Evolutionary conservation across 2,888 invertebrate genomes (phyloP).

Genomic region (Choreutis nemorana): DNA sequence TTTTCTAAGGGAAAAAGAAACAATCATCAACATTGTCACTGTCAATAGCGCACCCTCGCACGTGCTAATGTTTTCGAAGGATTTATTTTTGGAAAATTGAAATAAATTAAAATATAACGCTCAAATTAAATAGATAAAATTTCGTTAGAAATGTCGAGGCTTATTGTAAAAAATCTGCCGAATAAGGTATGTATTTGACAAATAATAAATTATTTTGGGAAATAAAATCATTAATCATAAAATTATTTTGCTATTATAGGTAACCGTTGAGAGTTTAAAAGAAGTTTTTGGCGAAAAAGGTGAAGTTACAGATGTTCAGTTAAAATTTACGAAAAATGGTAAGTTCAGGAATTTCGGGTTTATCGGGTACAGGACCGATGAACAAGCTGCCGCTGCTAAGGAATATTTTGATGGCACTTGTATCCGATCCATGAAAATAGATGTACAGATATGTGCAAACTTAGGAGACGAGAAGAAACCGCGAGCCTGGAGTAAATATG

Average conservation of each 20-base stretch:
- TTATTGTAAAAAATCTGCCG: constrained; percentile 91
- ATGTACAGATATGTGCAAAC: constrained; percentile 76
- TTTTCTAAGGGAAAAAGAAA: not conserved
- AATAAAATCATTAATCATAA: constrained; percentile 6
- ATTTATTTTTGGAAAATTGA: too few species aligned
- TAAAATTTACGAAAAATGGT: constrained; percentile 92
- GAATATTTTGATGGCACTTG: constrained; percentile 85
- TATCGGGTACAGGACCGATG: constrained; percentile 85
- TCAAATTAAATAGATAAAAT: not conserved
- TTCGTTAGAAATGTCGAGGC: constrained; percentile 73
- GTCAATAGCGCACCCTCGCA: constrained; percentile 7
- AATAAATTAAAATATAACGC: constrained; percentile 5
- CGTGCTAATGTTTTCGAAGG: constrained; percentile 11
- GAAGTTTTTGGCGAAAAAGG: constrained; percentile 82
- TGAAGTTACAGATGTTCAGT: constrained; percentile 89
- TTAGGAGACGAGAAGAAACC: constrained; percentile 79
- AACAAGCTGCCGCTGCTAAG: constrained; percentile 80
- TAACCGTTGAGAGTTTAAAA: constrained; percentile 78
- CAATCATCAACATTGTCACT: constrained; percentile 1
- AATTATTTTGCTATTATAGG: constrained; percentile 59
- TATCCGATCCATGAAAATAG: constrained; percentile 82
- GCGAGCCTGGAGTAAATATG: constrained; percentile 93
- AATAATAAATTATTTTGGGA: not conserved
- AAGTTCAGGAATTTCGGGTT: constrained; percentile 94
- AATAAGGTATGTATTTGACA: constrained; percentile 81